These are phyloP conservation scores for Melitaea cinxia DNA, from an alignment of 1,140 invertebrate genomes.

Conservation along the genomic window DNA sequence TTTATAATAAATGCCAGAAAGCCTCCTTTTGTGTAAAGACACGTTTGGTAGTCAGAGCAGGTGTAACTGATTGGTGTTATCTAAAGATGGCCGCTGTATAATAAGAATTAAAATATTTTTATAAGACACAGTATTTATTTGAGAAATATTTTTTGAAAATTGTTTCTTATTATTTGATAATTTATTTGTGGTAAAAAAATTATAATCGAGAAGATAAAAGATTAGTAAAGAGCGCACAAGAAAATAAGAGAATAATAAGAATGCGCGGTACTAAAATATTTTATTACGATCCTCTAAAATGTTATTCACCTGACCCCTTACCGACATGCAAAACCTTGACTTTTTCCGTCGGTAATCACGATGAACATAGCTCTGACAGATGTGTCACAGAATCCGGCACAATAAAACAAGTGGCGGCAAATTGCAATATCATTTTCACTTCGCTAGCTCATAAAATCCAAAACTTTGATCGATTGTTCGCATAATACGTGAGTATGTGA, in stretches of 20 bases:
- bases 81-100: neutral
- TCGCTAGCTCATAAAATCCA: neutral
- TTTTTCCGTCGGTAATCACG: slow-evolving; percentile 36
- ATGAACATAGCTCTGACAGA: slow-evolving; percentile 35
- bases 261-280: slow-evolving; percentile 2
- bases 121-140: too few species aligned
- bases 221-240: neutral
- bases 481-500: slow-evolving; percentile 2
- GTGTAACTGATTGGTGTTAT: neutral
- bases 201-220: too few species aligned
- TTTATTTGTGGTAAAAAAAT: neutral
- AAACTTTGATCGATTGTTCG: neutral
- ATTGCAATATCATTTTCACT: neutral
- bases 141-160: too few species aligned
- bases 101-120: neutral
- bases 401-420: slow-evolving; percentile 22
- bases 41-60: neutral
- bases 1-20: too few species aligned
- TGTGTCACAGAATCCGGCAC: slow-evolving; percentile 44
- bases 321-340: slow-evolving; percentile 49
- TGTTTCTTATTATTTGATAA: too few species aligned
- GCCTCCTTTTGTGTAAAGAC: too few species aligned
- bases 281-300: slow-evolving; percentile 29
- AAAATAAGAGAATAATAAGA: neutral
- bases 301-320: slow-evolving; percentile 34